Conservation (phyloP, 2,797 vertebrate genomes). For the Philypnodon macrostomus region DNA sequence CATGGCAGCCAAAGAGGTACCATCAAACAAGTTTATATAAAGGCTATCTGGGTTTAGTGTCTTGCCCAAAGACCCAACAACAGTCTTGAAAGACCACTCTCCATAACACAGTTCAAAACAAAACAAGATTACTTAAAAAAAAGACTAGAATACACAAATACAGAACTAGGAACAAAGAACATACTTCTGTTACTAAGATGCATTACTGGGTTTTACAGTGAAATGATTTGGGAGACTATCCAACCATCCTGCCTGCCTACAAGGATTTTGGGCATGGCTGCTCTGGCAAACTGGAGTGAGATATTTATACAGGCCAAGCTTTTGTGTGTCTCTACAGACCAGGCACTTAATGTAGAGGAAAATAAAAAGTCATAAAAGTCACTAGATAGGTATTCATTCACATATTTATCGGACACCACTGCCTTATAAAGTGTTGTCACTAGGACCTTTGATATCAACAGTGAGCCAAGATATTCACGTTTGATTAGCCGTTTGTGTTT, state of each 20-base stretch:
- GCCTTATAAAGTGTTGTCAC: slow-evolving; percentile 43
- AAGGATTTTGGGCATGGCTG: slow-evolving; percentile 58
- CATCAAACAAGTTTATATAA: too few relatives aligned
- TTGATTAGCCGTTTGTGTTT: slow-evolving; percentile 53
- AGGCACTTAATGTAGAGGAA: slow-evolving; percentile 38
- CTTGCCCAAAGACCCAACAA: too few relatives aligned
- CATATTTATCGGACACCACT: slow-evolving; percentile 48
- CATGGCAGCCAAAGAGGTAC: too few relatives aligned
- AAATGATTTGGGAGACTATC: slow-evolving; percentile 56
- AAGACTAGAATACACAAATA: too few relatives aligned
- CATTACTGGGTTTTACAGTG: too few relatives aligned
- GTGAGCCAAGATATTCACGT: slow-evolving; percentile 35
- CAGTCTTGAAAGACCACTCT: too few relatives aligned
- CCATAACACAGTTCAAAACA: too few relatives aligned
- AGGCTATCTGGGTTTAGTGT: too few relatives aligned
- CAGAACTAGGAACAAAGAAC: too few relatives aligned
- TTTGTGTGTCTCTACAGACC: slow-evolving; percentile 42
- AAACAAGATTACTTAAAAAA: too few relatives aligned
- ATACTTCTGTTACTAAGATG: too few relatives aligned
- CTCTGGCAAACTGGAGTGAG: slow-evolving; percentile 48
- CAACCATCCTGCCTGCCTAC: slow-evolving; percentile 51
- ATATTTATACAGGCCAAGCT: slow-evolving; percentile 60
- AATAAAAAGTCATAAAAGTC: slow-evolving; percentile 37
- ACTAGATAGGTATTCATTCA: slow-evolving; percentile 51
- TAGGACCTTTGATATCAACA: slow-evolving; percentile 47